These are phyloP conservation scores for Eristalis arbustorum DNA, from an alignment of 2,888 invertebrate genomes.

Conservation along the genomic window DNA sequence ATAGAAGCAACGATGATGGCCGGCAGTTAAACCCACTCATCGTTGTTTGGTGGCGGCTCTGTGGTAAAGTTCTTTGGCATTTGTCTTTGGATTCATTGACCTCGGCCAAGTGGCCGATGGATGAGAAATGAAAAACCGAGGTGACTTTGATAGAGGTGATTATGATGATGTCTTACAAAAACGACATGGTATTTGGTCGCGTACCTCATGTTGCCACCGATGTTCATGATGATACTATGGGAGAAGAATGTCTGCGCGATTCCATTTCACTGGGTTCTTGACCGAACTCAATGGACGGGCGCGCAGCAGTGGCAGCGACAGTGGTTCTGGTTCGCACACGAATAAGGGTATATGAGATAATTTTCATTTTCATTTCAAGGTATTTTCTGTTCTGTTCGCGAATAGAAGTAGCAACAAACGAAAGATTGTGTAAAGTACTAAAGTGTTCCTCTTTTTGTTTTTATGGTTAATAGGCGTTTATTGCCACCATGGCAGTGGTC, in stretches of 20 bases:
- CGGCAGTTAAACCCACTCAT: slow-evolving; percentile 43
- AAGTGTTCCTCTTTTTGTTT: slow-evolving; percentile 34
- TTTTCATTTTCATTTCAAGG: slow-evolving; percentile 73
- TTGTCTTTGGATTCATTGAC: slow-evolving; percentile 55
- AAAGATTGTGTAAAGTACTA: slow-evolving; percentile 12
- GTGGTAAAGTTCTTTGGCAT: slow-evolving; percentile 43
- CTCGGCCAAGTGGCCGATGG: slow-evolving; percentile 22
- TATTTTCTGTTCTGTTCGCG: slow-evolving; percentile 38
- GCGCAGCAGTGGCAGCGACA: neutral
- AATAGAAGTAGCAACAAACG: slow-evolving; percentile 25
- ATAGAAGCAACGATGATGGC: slow-evolving; percentile 43
- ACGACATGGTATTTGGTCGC: slow-evolving; percentile 16
- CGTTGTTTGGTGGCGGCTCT: slow-evolving; percentile 21
- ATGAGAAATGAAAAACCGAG: slow-evolving; percentile 25
- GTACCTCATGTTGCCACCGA: slow-evolving; percentile 15
- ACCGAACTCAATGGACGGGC: slow-evolving; percentile 1
- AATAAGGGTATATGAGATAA: slow-evolving; percentile 56
- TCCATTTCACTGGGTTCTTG: slow-evolving; percentile 41
- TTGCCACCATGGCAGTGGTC: slow-evolving; percentile 55
- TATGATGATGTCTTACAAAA: slow-evolving; percentile 30
- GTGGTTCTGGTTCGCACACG: slow-evolving; percentile 12
- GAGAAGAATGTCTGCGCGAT: slow-evolving; percentile 27
- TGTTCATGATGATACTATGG: slow-evolving; percentile 27
- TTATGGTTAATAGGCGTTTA: slow-evolving; percentile 61
- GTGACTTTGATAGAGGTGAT: slow-evolving; percentile 48